Base-by-base conservation (phyloP, 2,113 vertebrate species). In the Beaufortia kweichowensis region DNA sequence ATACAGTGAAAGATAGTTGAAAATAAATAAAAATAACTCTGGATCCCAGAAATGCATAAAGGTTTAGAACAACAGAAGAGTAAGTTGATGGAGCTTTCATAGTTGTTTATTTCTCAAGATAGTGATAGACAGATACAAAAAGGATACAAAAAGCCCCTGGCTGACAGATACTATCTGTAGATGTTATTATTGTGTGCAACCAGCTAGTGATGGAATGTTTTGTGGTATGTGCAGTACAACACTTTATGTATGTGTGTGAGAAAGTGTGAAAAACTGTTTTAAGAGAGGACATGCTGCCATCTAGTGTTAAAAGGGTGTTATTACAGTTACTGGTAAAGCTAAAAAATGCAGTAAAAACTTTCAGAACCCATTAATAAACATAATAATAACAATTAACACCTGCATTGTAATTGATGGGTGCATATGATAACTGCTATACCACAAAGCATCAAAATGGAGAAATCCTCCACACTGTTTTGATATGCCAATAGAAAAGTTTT, bases 91-190 rank as follows among this genome's bases (percentile, higher is more conserved):
- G 43, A 46, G 23, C 24, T 48, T 61, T 23, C 57, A 39, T 21
- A 21, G 53, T 56, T 70, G 67, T 60, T 73, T 60, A 73, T 60
- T 35, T 71, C 29, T 56, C 50, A n/a, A n/a, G n/a, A 17, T 73
- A 39, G 61, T 48, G 56, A 73, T 23, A 21, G 70, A 73, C 56
- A 15, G 55, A 61, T 73, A 61, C 41, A 61, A 39, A 48, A 60
- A 61, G 19, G 70, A 43, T 60, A n/a, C n/a, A n/a, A n/a, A n/a
- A n/a, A 15, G 56, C 70, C 55, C 53, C 35, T 46, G 70, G 56
- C 55, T 73, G 24, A 61, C 70, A 61, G 70, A 61, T 61, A 17
- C 24, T 61, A 60, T 61, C 35, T 46, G 39, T 24, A 43, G 56
- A 73, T 29, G 70, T 31, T 48, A 61, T 61, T 46, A 14, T 10